A percentile compares a stretch with the other conserved stretches of the same genome.
These are phyloP conservation scores for Eulithis prunata DNA, from an alignment of 2,888 invertebrate genomes.

Conservation along the genomic window DNA sequence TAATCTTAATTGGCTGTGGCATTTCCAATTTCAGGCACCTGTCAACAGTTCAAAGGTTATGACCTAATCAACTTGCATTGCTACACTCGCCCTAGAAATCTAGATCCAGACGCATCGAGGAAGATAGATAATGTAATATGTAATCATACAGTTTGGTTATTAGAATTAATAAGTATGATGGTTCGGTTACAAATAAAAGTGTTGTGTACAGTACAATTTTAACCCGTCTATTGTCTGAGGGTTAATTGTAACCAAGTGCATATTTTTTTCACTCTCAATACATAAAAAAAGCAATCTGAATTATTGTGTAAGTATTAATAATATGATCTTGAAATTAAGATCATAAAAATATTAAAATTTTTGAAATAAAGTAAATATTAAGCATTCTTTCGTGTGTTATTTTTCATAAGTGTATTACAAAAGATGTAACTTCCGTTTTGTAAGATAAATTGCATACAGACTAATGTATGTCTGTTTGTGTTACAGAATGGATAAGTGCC, in stretches of 20 bases:
- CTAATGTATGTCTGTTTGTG: conserved; percentile 1
- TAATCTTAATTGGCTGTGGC: conserved; percentile 2
- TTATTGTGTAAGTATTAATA: too few species aligned
- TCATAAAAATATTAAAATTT: too few species aligned
- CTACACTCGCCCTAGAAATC: conserved; percentile 18
- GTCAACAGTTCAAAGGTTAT: conserved; percentile 18
- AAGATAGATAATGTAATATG: background rate
- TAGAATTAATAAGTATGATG: background rate
- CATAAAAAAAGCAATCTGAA: too few species aligned
- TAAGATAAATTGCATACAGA: background rate
- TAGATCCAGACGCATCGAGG: conserved; percentile 15
- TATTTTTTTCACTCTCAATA: too few species aligned
- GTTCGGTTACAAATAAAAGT: too few species aligned
- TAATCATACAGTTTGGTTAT: background rate
- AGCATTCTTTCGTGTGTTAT: too few species aligned
- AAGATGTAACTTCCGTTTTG: background rate
- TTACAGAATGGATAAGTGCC: conserved; percentile 23
- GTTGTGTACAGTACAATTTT: too few species aligned
- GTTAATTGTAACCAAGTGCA: too few species aligned
- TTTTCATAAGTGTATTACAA: background rate
- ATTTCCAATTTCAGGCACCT: conserved; percentile 12
- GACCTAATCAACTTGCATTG: conserved; percentile 24
- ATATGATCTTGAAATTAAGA: too few species aligned
- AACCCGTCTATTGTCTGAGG: too few species aligned
- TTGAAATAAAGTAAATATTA: too few species aligned